A percentile compares a stretch with the other conserved stretches of the same genome.
These are phyloP conservation scores for Tetramorium parvispinum DNA, from an alignment of 1,140 invertebrate genomes.

Conservation along the genomic window DNA sequence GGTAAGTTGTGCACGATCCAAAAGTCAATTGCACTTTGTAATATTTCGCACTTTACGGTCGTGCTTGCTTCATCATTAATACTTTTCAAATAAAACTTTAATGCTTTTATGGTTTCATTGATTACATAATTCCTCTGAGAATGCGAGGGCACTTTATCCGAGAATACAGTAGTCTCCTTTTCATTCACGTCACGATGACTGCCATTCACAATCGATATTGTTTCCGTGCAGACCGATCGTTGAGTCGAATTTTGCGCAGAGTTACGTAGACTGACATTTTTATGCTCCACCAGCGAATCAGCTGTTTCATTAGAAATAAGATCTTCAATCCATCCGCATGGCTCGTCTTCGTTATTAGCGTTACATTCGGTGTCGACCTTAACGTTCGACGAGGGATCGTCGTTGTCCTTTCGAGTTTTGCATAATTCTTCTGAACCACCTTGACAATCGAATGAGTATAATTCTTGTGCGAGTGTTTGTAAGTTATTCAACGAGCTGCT, in stretches of 20 bases:
- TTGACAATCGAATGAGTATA: slow-evolving; percentile 85
- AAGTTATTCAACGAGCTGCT: slow-evolving; percentile 84
- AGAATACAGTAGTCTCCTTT: slow-evolving; percentile 26
- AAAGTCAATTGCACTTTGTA: slow-evolving; percentile 83
- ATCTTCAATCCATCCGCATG: slow-evolving; percentile 57
- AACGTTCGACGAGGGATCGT: slow-evolving; percentile 63
- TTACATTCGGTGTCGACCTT: slow-evolving; percentile 70
- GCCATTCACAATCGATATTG: background rate
- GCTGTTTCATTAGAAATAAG: slow-evolving; percentile 44
- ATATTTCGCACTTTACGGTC: slow-evolving; percentile 78
- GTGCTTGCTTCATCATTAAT: slow-evolving; percentile 81
- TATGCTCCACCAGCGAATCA: background rate
- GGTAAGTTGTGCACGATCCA: slow-evolving; percentile 85
- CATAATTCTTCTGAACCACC: slow-evolving; percentile 85
- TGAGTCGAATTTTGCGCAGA: background rate
- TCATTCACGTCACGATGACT: background rate
- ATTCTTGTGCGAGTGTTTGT: slow-evolving; percentile 81
- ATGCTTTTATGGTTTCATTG: slow-evolving; percentile 77
- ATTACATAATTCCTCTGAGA: slow-evolving; percentile 69
- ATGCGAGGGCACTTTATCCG: background rate
- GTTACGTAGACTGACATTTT: background rate
- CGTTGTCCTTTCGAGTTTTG: slow-evolving; percentile 77
- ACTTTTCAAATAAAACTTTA: slow-evolving; percentile 84
- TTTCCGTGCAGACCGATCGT: background rate
- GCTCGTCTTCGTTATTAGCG: slow-evolving; percentile 63